Evolutionary conservation across 2,888 invertebrate genomes (phyloP).

Genomic region (Emmelina monodactyla): DNA sequence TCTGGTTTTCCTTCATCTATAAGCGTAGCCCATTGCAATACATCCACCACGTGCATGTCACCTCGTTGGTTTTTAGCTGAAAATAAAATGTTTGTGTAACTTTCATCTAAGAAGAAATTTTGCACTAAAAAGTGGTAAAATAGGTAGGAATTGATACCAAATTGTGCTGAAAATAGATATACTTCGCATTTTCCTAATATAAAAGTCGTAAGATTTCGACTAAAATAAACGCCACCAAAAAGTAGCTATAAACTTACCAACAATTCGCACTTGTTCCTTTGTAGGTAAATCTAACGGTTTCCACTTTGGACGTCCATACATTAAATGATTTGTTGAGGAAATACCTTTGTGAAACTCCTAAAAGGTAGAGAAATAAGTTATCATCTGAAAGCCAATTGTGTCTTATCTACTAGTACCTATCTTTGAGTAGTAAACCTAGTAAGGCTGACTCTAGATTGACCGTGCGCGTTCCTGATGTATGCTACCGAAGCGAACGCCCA

Average conservation of each 20-base stretch:
- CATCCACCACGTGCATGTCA: constrained; percentile 40
- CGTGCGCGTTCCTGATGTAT: too few species aligned
- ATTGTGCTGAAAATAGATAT: too few species aligned
- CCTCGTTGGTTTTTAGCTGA: constrained; percentile 48
- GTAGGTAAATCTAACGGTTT: constrained; percentile 33
- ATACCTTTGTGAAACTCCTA: constrained; percentile 49
- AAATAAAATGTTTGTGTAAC: constrained; percentile 16
- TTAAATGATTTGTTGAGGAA: constrained; percentile 43
- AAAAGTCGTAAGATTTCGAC: too few species aligned
- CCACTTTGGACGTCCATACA: constrained; percentile 42
- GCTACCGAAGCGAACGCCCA: too few species aligned
- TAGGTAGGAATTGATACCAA: too few species aligned
- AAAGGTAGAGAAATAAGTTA: constrained; percentile 1
- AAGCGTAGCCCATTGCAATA: constrained; percentile 44
- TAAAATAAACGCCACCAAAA: too few species aligned
- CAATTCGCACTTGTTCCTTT: constrained; percentile 23
- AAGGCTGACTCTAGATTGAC: too few species aligned
- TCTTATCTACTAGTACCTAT: background rate
- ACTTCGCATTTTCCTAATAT: too few species aligned
- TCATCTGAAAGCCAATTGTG: background rate
- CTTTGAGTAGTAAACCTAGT: too few species aligned
- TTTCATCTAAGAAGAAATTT: background rate
- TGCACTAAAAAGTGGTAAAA: too few species aligned
- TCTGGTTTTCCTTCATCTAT: constrained; percentile 39
- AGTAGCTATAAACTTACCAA: background rate